Percentiles rank a stretch among this genome's conserved stretches.
phyloP scores from a whole-genome alignment of 2,888 invertebrate species.

The Ferdinandea cuprea region DNA sequence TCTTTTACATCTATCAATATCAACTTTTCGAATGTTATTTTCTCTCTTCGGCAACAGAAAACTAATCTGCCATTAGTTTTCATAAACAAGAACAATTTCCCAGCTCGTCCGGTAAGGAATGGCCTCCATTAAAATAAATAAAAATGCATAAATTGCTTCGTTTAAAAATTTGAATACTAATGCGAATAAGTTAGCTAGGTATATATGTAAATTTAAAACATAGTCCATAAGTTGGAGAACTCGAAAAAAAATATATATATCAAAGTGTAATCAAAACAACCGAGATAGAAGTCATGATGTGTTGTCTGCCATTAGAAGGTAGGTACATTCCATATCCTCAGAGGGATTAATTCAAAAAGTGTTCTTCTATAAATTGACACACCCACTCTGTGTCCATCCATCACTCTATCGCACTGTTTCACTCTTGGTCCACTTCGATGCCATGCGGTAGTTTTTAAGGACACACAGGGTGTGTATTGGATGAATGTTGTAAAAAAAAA shows the following conservation, averaged over 20 bases:
- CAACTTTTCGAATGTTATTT: not conserved
- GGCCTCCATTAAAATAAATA: conserved; percentile 55
- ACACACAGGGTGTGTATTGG: conserved; percentile 45
- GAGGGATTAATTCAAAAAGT: conserved; percentile 23
- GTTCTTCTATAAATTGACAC: conserved; percentile 6
- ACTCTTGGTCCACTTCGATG: conserved; percentile 19
- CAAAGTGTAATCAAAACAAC: conserved; percentile 63
- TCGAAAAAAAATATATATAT: not conserved
- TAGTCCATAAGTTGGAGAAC: conserved; percentile 6
- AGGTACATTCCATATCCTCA: conserved; percentile 39
- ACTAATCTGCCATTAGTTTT: not conserved
- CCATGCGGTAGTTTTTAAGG: conserved; percentile 8
- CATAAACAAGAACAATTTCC: conserved; percentile 20
- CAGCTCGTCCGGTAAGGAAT: conserved; percentile 29
- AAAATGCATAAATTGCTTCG: conserved; percentile 41
- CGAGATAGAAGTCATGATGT: conserved; percentile 62
- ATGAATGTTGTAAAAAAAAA: conserved; percentile 22
- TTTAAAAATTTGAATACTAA: conserved; percentile 61
- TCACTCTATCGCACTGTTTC: not conserved
- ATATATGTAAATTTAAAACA: too few species aligned
- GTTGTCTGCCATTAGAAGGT: conserved; percentile 51
- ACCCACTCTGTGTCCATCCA: not conserved
- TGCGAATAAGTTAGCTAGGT: too few species aligned
- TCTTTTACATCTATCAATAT: not conserved
- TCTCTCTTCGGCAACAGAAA: not conserved